Evolutionary conservation across 2,113 vertebrate species (phyloP), one percentile per base, ranked within the genome.

Genomic region (Proteles cristata): DNA sequence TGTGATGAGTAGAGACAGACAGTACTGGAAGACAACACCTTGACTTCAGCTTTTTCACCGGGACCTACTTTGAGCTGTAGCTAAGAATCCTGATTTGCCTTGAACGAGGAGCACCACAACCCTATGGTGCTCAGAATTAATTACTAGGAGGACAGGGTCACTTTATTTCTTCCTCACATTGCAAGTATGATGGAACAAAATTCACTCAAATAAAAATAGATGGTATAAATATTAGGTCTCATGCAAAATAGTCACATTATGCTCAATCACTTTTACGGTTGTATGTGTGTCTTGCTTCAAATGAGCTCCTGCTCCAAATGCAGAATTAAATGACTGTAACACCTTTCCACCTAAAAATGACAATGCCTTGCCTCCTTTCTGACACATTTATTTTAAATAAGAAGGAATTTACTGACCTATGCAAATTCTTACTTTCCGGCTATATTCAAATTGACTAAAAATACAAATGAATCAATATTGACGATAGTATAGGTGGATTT

Each of bases 321-420:
- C 7, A 95, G n/a, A 94, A 85, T 83, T 97, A 87, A 92, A 65
- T 95, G 66, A 19, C 11, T 85, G 23, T 53, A 61, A 50, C 11
- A n/a, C 17, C 17, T 92, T 69, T 80, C 69, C 7, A 31, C 58
- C 48, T 89, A 86, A 84, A 92, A 91, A 33, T 66, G 82, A 87
- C 88, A 97, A 92, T 12, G 83, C 3, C 1, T 69, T 73, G 39
- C 66, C 48, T 92, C 11, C 26, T 93, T 25, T 68, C 61, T 77
- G 65, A 94, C 12, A 80, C 14, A 58, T 77, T 94, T 97, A 53
- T 83, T 86, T 96, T 92, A 83, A 88, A 76, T 65, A 58, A 69
- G 83, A 92, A 89, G 80, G 58, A 95, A 76, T 31, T 88, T 31
- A 88, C 79, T 68, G 94, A 58, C 23, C 50, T 63, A 35, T 71